These are phyloP conservation scores for Nephotettix cincticeps DNA, from an alignment of 1,140 invertebrate species.

Conservation along the genomic window DNA sequence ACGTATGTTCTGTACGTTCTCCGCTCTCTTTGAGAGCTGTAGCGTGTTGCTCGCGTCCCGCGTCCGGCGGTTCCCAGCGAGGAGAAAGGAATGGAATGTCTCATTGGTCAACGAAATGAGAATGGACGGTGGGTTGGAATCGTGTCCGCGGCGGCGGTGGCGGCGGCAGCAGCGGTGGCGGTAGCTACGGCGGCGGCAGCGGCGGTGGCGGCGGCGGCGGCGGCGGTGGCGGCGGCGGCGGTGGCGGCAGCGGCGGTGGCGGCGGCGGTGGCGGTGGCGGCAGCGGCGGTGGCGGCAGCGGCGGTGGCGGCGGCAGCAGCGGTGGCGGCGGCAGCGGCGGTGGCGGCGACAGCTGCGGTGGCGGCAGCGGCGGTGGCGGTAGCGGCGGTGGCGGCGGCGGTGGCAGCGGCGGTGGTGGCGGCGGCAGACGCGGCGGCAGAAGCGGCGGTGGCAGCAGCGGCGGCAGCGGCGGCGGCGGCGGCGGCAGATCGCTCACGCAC, in stretches of 20 bases:
- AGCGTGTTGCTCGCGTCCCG: background rate
- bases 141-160: too few species aligned
- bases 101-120: too few species aligned
- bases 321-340: background rate
- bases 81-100: background rate
- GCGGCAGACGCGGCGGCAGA: background rate
- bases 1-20: background rate
- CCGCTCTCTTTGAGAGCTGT: background rate
- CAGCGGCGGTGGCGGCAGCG: background rate
- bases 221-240: background rate
- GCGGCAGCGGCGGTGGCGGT: background rate
- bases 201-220: background rate
- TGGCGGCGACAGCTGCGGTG: background rate
- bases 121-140: too few species aligned
- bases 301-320: background rate
- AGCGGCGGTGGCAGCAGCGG: background rate
- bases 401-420: conserved; percentile 1
- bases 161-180: conserved; percentile 1
- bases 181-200: background rate
- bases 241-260: conserved; percentile 9
- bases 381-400: background rate
- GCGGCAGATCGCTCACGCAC: too few species aligned
- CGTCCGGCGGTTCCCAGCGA: too few species aligned
- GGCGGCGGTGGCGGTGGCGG: background rate
- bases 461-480: conserved; percentile 49